phyloP scores from a whole-genome alignment of 1,140 invertebrate genomes.

The Caenorhabditis remanei region DNA sequence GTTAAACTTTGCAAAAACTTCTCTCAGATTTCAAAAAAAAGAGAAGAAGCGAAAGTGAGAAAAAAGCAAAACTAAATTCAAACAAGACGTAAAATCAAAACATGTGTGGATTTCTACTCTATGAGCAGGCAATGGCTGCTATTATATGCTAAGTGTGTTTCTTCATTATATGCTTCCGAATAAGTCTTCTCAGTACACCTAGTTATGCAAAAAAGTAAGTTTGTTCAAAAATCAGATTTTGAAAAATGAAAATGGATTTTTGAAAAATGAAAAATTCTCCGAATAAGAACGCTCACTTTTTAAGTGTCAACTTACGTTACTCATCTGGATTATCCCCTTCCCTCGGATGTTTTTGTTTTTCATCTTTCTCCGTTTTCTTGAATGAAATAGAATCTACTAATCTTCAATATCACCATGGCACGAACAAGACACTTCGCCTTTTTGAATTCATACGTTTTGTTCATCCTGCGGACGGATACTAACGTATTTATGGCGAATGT shows the following conservation, averaged over 20 bases:
- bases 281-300: neutral
- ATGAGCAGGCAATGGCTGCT: neutral
- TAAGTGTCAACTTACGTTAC: slow-evolving; percentile 10
- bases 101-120: slow-evolving; percentile 23
- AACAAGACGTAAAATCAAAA: slow-evolving; percentile 42
- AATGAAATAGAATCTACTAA: slow-evolving; percentile 20
- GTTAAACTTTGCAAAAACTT: neutral
- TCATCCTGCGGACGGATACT: neutral
- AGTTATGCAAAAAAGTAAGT: slow-evolving; percentile 23
- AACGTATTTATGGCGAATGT: neutral
- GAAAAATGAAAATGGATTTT: too few species aligned
- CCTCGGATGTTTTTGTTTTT: slow-evolving; percentile 11
- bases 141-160: slow-evolving; percentile 16
- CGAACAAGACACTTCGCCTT: neutral
- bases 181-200: neutral
- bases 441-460: neutral
- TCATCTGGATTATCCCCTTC: slow-evolving; percentile 28
- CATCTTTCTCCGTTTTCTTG: neutral
- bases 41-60: neutral
- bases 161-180: neutral
- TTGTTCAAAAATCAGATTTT: too few species aligned
- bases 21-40: neutral
- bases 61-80: slow-evolving; percentile 28
- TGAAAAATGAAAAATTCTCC: too few species aligned
- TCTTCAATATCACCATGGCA: slow-evolving; percentile 34